Conservation (phyloP, 2,113 vertebrate species). For the Xyliphius kryptos region DNA sequence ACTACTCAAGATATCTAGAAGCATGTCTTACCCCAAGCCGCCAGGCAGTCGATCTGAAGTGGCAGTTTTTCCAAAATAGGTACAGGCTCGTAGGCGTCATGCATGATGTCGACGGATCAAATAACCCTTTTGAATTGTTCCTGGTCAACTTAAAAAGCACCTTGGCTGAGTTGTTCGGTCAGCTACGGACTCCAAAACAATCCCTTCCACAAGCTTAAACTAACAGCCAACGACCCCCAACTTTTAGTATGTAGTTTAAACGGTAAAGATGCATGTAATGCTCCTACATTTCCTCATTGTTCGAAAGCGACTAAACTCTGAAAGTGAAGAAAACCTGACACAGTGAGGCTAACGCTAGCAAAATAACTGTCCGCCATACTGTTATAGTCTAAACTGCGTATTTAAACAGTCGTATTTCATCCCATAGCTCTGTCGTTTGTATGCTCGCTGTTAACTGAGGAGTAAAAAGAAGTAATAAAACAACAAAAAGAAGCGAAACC, state of each 20-base stretch:
- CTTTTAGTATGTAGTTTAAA: too few relatives aligned
- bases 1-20: too few relatives aligned
- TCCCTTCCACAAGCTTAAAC: too few relatives aligned
- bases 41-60: conserved; percentile 90
- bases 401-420: background rate
- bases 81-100: conserved; percentile 90
- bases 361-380: background rate
- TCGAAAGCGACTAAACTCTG: too few relatives aligned
- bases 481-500: background rate
- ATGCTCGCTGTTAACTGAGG: background rate
- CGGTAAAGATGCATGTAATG: too few relatives aligned
- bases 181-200: too few relatives aligned
- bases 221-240: too few relatives aligned
- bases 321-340: too few relatives aligned
- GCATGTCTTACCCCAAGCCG: conserved; percentile 84
- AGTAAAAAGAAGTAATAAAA: background rate
- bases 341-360: background rate
- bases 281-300: too few relatives aligned
- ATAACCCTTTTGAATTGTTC: background rate
- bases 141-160: too few relatives aligned
- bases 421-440: conserved; percentile 1
- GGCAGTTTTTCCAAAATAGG: conserved; percentile 92
- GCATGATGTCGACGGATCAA: conserved; percentile 66
- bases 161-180: too few relatives aligned
- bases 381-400: background rate